Base-by-base conservation (phyloP, 2,888 invertebrate species). In the Epiperipatus broadwayi region DNA sequence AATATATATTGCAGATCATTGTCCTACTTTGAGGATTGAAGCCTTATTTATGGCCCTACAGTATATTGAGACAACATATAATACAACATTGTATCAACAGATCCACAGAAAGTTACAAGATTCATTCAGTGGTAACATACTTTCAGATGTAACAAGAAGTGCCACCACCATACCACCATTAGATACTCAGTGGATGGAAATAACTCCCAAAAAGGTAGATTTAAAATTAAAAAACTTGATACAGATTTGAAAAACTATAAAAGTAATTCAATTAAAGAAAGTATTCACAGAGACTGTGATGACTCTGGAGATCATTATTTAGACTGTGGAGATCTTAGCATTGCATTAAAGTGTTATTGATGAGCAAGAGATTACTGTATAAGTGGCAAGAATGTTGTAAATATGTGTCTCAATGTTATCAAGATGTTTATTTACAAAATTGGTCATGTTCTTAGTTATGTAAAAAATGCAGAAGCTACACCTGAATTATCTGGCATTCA, bases 391-490 rank as follows among this genome's bases (percentile, higher is more conserved):
- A 93, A 97, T 65, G 80, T 95, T 30, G 79, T 97, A 8, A 87
- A 91, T 65, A 93, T 95, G 89, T 93, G 93, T 61, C 70, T 93
- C 50, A 95, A 95, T 68, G 93, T 95, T 42, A 89, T 89, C 46
- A 87, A 85, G 68, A 85, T 87, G 79, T 93, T 34, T 91, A 93
- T 62, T 68, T 93, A 48, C 85, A 91, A 63, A 93, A 93, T 64
- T 95, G 93, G 93, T 80, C 91, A 93, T 63, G 93, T 95, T 37
- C 69, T 87, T 44, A 89, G 85, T 60, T 95, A 91, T 61, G 89
- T 93, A 21, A 83, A 83, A 43, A 93, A 93, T 67, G 93, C 93
- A 28, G 91, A 93, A 60, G 75, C 78, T 48, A 85, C 84, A 10
- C 83, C 85, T 4, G 85, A 85, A 53, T 80, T 80, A 52, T 70